Percentiles rank a stretch among this genome's conserved stretches.
phyloP scores from a whole-genome alignment of 2,113 vertebrate species.

The Isichthys henryi region DNA sequence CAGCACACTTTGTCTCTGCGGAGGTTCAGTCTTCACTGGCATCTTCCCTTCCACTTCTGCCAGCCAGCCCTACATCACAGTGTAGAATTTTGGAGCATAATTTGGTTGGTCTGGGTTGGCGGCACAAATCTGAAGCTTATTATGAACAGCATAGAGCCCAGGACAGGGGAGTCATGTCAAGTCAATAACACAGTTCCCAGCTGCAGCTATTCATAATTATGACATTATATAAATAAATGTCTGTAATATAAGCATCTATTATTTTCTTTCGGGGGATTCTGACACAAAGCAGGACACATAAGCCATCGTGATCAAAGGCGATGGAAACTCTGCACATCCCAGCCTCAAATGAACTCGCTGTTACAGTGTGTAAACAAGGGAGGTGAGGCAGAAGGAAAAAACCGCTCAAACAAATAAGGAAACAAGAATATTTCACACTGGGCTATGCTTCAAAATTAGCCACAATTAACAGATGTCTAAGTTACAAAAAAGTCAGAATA shows the following conservation, averaged over 20 bases:
- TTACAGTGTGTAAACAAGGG: background rate
- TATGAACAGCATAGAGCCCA: background rate
- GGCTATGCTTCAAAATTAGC: background rate
- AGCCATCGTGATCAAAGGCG: background rate
- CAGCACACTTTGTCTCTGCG: conserved; percentile 69
- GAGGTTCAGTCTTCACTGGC: conserved; percentile 47
- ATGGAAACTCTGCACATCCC: background rate
- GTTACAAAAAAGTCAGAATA: background rate
- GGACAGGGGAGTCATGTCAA: background rate
- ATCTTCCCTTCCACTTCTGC: conserved; percentile 74
- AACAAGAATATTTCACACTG: background rate
- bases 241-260: background rate
- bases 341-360: background rate
- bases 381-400: background rate
- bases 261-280: background rate
- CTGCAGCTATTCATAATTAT: background rate
- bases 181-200: background rate
- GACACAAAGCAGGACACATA: background rate
- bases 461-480: background rate
- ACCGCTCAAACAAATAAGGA: background rate
- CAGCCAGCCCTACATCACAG: conserved; percentile 73
- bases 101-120: background rate
- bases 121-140: background rate
- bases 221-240: background rate
- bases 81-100: background rate